Evolutionary conservation across 2,113 vertebrate species (phyloP), one percentile per base, ranked within the genome.

Genomic region (Bos javanicus): DNA sequence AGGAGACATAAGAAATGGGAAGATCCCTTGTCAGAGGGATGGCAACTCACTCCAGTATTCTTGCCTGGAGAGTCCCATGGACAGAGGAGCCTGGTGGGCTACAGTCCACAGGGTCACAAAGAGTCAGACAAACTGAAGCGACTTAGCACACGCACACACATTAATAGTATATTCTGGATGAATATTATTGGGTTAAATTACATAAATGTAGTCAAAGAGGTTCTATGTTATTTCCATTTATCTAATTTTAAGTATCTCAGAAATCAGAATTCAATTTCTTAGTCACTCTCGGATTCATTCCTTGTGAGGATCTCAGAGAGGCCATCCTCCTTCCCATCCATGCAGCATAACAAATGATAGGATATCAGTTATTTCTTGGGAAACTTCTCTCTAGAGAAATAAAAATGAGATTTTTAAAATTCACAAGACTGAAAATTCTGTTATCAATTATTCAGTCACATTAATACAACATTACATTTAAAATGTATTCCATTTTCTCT

Each of bases 391-490:
- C 48, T 6, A 39, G 43, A 81, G 76, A 54, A 54, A 28, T 43
- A 84, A 88, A 80, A 94, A 33, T 57, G n/a, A 90, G 23, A 78
- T 19, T 87, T 91, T 91, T 91, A 48, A 30, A 87, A 80, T 62
- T 94, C 23, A 59, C 10, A 39, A 5, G 5, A 28, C 19, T 87
- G 14, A 94, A 83, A 76, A 56, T 86, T 80, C 60, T 78, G 23
- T 74, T 39, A 82, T 74, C 50, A 52, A 78, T 64, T 85, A 43
- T 85, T 95, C 28, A 94, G 26, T 60, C 43, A 81, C 50, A 92
- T 52, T 64, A 88, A 94, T 36, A 60, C 9, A 76, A 13, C 13
- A 52, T 88, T 91, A 87, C 25, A 67, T 78, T 88, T 80, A 46
- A 84, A 78, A 84, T 93, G 3, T 59, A 30, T 94, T 94, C 50